These are phyloP conservation scores for Rhopilema esculentum DNA, from an alignment of 30 jellyfish, hydroid and myxozoan species.

Conservation along the genomic window DNA sequence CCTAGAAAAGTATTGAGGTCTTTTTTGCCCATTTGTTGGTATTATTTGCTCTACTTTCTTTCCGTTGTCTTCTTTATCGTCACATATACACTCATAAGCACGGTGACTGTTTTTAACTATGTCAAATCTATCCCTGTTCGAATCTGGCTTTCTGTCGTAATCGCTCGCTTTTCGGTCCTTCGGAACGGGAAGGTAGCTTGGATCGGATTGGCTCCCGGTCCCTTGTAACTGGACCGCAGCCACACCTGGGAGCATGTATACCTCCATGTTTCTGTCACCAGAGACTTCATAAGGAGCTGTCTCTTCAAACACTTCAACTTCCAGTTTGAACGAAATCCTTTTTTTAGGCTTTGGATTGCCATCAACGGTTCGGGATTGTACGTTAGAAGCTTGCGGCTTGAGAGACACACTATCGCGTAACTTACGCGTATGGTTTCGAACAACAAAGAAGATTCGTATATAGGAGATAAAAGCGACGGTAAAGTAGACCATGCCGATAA, in stretches of 20 bases:
- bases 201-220: too few species aligned
- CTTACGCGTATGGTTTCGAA: slow-evolving; percentile 23
- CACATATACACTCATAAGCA: neutral
- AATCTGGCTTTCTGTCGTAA: neutral
- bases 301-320: slow-evolving; percentile 41
- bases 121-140: neutral
- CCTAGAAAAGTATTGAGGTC: neutral
- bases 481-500: slow-evolving; percentile 32
- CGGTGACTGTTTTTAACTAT: neutral
- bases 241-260: too few species aligned
- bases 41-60: neutral
- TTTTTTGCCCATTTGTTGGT: neutral
- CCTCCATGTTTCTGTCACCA: too few species aligned
- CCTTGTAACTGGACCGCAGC: too few species aligned
- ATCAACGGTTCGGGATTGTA: neutral
- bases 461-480: slow-evolving; percentile 28
- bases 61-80: neutral
- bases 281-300: too few species aligned
- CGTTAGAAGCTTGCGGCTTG: neutral
- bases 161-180: neutral
- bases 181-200: neutral
- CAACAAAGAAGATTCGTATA: slow-evolving; percentile 19
- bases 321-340: slow-evolving; percentile 41
- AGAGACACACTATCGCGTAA: slow-evolving; percentile 5
- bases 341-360: neutral